A percentile compares a stretch with the other conserved stretches of the same genome.
These are phyloP conservation scores for Xenopus borealis DNA, from an alignment of 2,113 vertebrate genomes.

Conservation along the genomic window DNA sequence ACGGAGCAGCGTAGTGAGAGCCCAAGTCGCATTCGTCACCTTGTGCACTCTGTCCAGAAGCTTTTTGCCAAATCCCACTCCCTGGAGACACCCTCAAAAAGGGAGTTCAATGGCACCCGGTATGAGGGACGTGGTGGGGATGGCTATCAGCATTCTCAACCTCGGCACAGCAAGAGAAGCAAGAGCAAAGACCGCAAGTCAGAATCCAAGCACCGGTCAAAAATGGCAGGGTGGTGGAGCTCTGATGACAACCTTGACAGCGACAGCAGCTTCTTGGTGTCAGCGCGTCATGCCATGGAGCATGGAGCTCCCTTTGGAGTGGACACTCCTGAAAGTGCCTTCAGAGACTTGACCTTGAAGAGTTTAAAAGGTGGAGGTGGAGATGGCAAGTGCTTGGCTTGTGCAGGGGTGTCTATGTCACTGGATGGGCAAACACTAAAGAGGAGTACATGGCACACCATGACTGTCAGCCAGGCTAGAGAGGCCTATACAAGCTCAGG, in stretches of 20 bases:
- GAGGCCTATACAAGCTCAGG: constrained; percentile 84
- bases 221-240: constrained; percentile 96
- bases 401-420: constrained; percentile 86
- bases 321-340: constrained; percentile 90
- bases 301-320: constrained; percentile 68
- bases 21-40: constrained; percentile 93
- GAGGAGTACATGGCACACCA: constrained; percentile 94
- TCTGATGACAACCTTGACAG: constrained; percentile 98
- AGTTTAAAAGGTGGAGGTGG: constrained; percentile 75
- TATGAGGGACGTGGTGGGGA: constrained; percentile 78
- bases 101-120: constrained; percentile 88
- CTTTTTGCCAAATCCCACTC: constrained; percentile 98
- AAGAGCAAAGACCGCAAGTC: constrained; percentile 83
- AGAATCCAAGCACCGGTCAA: constrained; percentile 83
- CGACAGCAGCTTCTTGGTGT: constrained; percentile 91
- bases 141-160: constrained; percentile 75
- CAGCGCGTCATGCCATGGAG: constrained; percentile 59
- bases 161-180: constrained; percentile 83
- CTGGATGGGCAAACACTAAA: constrained; percentile 87
- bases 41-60: constrained; percentile 96
- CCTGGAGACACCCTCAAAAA: constrained; percentile 88
- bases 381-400: constrained; percentile 90
- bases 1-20: constrained; percentile 91
- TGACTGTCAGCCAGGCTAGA: constrained; percentile 96
- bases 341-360: constrained; percentile 94